Conservation (phyloP, 2,888 invertebrate species). For the Gortyna flavago region DNA sequence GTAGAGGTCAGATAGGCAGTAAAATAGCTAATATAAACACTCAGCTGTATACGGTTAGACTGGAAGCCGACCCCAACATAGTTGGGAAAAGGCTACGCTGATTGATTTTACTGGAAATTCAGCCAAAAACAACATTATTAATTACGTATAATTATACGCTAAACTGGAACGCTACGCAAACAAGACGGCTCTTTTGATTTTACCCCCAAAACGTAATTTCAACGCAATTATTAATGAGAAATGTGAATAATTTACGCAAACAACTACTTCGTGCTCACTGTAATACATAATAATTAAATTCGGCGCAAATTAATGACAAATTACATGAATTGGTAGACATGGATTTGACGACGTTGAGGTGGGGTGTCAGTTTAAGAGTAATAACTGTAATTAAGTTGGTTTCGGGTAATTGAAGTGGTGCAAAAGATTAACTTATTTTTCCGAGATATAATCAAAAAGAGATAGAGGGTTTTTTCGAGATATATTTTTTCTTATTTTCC, state of each 20-base stretch:
- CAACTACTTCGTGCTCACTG: conserved; percentile 65
- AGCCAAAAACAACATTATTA: conserved; percentile 6
- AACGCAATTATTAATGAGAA: conserved; percentile 52
- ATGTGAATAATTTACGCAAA: conserved; percentile 67
- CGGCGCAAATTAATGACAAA: conserved; percentile 73
- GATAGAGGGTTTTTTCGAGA: no score
- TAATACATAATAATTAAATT: conserved; percentile 72
- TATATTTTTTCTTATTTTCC: no score
- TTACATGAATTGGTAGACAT: conserved; percentile 71
- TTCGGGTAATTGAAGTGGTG: neutral
- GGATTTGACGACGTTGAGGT: conserved; percentile 62
- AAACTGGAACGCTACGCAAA: conserved; percentile 29
- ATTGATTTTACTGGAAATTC: neutral
- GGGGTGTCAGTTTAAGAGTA: conserved; percentile 34
- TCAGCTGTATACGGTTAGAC: no score
- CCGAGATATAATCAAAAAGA: no score
- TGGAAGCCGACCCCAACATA: neutral
- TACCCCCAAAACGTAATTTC: conserved; percentile 49
- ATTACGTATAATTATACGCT: conserved; percentile 30
- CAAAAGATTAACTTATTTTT: neutral
- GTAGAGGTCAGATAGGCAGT: neutral
- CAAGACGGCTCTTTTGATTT: conserved; percentile 43
- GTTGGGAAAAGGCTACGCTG: neutral
- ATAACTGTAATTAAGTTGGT: neutral
- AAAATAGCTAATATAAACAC: neutral